These are phyloP conservation scores for Catocala fraxini DNA, from an alignment of 2,888 invertebrate genomes.

Conservation along the genomic window DNA sequence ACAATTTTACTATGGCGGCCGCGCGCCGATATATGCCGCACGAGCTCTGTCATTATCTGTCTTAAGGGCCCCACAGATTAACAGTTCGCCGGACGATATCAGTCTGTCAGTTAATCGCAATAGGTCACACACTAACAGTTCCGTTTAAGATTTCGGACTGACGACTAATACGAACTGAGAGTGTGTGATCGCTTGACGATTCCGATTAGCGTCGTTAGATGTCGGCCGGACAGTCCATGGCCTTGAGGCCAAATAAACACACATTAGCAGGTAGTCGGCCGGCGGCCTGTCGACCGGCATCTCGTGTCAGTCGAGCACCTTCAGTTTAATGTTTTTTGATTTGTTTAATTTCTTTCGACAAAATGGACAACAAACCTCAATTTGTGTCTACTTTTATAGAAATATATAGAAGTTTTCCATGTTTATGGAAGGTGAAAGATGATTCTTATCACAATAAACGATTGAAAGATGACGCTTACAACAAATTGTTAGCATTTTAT, in stretches of 20 bases:
- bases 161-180: constrained; percentile 5
- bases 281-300: neutral
- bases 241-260: neutral
- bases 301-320: neutral
- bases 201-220: no score
- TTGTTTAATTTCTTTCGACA: constrained; percentile 1
- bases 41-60: no score
- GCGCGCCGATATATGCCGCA: no score
- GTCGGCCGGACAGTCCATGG: no score
- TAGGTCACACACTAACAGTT: constrained; percentile 7
- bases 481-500: no score
- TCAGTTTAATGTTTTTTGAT: no score
- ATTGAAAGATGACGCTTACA: no score
- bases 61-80: neutral
- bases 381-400: constrained; percentile 6
- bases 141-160: constrained; percentile 4
- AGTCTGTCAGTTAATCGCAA: constrained; percentile 3
- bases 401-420: constrained; percentile 8
- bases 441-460: constrained; percentile 4
- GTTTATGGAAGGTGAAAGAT: constrained; percentile 8
- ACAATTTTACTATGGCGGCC: no score
- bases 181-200: neutral
- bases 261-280: neutral
- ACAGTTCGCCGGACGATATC: constrained; percentile 9
- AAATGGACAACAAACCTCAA: constrained; percentile 8